Base-by-base conservation (phyloP, 2,888 invertebrate species). In the Ommatoiulus sabulosus region DNA sequence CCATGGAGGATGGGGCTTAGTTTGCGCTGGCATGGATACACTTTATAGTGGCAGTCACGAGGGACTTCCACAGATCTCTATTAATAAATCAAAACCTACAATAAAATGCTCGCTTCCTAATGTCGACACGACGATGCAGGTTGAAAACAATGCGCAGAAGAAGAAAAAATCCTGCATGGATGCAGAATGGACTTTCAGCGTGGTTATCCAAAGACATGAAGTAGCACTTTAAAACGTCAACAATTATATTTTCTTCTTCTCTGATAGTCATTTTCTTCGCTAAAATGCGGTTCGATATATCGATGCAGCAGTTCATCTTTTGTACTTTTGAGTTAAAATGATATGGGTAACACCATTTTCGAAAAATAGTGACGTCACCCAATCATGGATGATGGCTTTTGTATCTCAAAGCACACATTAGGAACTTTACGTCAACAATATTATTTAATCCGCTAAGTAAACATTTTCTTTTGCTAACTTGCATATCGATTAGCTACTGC, bases 11-110 rank as follows among this genome's bases (percentile, higher is more conserved):
- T 72, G 63, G 63, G 20, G 15, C 63, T 20, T 15, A 20, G 63
- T n/a, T 63, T 63, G 63, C 20, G 20, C 63, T 63, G 72, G 72
- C 72, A 72, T 72, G 72, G 72, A 72, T 72, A 72, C 72, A 72
- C 72, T 72, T 72, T 72, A 72, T 85, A 85, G 46, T 46, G 85
- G 85, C 85, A 85, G 44, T n/a, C 85, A 85, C 44, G 85, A 85
- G 85, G 46, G 85, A 85, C 44, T 85, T 85, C 46, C n/a, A 85
- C 85, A 44, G 85, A 44, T 20, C 44, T 85, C 85, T 85, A 85
- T 85, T 85, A 85, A 85, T 85, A 85, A 85, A 85, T 85, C 85
- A 85, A 85, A 46, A 44, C 20, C 3, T 44, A n/a, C 44, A 85
- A 44, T 85, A 85, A 85, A 44, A 44, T 85, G n/a, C 44, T 85